These are phyloP conservation scores for Blastomussa wellsi DNA, from an alignment of 92 coral and sea anemone genomes.

Conservation along the genomic window DNA sequence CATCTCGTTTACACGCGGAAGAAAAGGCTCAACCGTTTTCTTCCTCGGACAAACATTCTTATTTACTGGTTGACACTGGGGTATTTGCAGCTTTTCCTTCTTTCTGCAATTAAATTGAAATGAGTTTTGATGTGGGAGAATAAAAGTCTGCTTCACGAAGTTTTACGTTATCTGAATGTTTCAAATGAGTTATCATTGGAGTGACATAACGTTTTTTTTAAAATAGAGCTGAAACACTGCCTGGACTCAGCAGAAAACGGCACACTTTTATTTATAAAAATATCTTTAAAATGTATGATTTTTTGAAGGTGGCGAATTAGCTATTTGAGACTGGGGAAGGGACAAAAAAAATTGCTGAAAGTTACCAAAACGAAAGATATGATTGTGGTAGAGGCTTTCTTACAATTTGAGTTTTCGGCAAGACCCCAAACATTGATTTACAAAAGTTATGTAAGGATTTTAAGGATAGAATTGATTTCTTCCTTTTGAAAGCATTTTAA, in stretches of 20 bases:
- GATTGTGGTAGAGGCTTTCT: background rate
- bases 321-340: background rate
- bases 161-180: conserved; percentile 15
- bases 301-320: background rate
- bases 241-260: background rate
- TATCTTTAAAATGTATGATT: background rate
- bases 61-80: too few relatives aligned
- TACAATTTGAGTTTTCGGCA: background rate
- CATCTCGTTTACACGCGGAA: too few relatives aligned
- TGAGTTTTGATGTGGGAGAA: background rate
- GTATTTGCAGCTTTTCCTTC: background rate
- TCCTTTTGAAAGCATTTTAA: conserved; percentile 5
- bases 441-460: conserved; percentile 2
- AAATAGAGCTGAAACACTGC: background rate
- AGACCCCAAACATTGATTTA: background rate
- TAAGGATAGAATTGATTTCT: background rate
- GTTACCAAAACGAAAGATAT: background rate
- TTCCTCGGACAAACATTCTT: background rate
- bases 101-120: background rate
- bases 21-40: too few relatives aligned
- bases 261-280: background rate
- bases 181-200: background rate
- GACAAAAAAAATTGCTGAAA: background rate
- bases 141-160: background rate
- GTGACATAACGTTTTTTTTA: background rate